Percentiles rank a stretch among this genome's conserved stretches.
phyloP scores from a whole-genome alignment of 2,113 vertebrate species.

The Podarcis muralis region DNA sequence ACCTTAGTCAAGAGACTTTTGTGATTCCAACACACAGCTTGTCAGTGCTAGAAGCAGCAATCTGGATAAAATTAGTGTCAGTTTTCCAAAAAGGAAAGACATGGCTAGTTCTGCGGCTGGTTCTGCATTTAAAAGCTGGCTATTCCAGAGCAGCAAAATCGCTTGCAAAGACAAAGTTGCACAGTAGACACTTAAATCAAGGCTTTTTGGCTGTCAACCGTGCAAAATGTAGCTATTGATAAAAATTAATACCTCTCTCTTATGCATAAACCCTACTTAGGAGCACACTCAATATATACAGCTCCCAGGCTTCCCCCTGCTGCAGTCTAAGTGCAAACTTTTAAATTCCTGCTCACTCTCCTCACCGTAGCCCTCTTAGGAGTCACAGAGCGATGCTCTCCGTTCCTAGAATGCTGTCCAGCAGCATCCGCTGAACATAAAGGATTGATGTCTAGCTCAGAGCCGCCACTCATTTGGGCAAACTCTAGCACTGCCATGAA shows the following conservation, averaged over 20 bases:
- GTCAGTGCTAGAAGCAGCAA: constrained; percentile 36
- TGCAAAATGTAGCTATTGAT: background rate
- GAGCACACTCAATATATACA: background rate
- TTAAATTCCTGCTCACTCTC: background rate
- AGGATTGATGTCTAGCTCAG: background rate
- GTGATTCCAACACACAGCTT: constrained; percentile 46
- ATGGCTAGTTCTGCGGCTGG: constrained; percentile 50
- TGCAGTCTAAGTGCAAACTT: background rate
- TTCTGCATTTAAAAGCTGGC: constrained; percentile 28
- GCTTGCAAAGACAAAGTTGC: background rate
- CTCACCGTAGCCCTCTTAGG: background rate
- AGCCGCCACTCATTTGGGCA: background rate
- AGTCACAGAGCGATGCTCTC: background rate
- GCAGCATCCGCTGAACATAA: background rate
- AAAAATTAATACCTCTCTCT: background rate
- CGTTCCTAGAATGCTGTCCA: background rate
- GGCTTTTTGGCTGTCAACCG: background rate
- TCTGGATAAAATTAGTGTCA: constrained; percentile 59
- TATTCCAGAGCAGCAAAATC: background rate
- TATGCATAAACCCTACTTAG: background rate
- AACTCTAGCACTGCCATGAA: too few relatives aligned
- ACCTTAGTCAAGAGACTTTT: constrained; percentile 36
- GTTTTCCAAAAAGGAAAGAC: constrained; percentile 41
- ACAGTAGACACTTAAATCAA: background rate
- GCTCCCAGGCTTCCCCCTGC: background rate